Evolutionary conservation across 2,888 invertebrate genomes (phyloP).

Genomic region (Oconnorella tubifera): DNA sequence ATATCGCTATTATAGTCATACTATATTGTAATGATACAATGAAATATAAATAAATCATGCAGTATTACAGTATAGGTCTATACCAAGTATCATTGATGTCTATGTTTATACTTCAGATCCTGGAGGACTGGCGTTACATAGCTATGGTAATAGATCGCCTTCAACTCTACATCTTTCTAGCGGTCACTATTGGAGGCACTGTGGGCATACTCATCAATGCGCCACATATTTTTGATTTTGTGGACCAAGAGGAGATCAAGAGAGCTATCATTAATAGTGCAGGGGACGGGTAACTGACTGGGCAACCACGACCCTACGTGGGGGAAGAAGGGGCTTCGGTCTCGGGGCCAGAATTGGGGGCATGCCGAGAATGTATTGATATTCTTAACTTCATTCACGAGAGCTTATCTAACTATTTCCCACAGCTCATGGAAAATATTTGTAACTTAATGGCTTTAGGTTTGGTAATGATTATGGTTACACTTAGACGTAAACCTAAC

Average conservation of each 20-base stretch:
- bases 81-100: too few species aligned
- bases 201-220: constrained; percentile 95
- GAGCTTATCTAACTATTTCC: too few species aligned
- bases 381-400: too few species aligned
- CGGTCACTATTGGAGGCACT: constrained; percentile 91
- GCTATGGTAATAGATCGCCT: constrained; percentile 96
- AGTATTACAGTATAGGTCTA: background rate
- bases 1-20: background rate
- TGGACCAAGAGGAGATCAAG: constrained; percentile 67
- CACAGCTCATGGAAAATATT: too few species aligned
- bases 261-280: constrained; percentile 25
- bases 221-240: constrained; percentile 94
- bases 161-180: constrained; percentile 90
- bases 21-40: background rate
- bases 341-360: too few species aligned
- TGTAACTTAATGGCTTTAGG: too few species aligned
- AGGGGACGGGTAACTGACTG: too few species aligned
- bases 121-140: constrained; percentile 98
- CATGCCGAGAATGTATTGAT: too few species aligned
- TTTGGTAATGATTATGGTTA: too few species aligned
- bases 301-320: too few species aligned
- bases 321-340: too few species aligned
- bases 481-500: too few species aligned
- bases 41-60: background rate
- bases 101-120: constrained; percentile 67